A percentile compares a stretch with the other conserved stretches of the same genome.
These are phyloP conservation scores for Manis pentadactyla DNA, from an alignment of 2,797 vertebrate genomes.

Conservation along the genomic window DNA sequence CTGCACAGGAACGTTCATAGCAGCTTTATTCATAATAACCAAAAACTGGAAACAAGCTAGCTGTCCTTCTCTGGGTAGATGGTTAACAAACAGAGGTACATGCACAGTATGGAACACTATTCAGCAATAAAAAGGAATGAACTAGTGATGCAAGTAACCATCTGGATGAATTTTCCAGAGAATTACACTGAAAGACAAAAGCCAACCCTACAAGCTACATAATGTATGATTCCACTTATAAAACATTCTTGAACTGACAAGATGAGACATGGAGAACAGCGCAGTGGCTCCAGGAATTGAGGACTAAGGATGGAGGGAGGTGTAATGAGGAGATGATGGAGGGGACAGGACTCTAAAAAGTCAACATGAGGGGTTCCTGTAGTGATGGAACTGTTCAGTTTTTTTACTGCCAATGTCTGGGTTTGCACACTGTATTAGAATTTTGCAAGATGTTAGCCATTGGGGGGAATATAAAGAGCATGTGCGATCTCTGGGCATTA, in stretches of 20 bases:
- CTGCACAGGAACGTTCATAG: background rate
- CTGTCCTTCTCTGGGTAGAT: background rate
- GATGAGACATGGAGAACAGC: background rate
- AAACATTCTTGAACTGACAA: conserved; percentile 33
- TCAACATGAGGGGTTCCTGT: background rate
- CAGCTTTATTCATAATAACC: background rate
- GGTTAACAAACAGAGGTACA: background rate
- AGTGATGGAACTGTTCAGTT: background rate
- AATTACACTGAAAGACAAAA: background rate
- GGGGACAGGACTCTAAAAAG: background rate
- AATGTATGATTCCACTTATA: background rate
- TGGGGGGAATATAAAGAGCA: background rate
- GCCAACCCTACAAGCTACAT: background rate
- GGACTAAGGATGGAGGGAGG: background rate
- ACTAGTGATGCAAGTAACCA: background rate
- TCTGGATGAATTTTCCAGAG: background rate
- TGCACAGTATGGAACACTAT: background rate
- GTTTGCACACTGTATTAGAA: background rate
- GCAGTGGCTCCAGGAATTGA: background rate
- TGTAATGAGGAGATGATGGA: background rate
- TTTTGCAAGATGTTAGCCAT: background rate
- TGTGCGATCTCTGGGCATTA: conserved; percentile 12
- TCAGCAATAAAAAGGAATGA: conserved; percentile 1
- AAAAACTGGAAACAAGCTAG: conserved; percentile 6
- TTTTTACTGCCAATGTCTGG: background rate